Evolutionary conservation across 2,797 vertebrate species (phyloP).

Genomic region (Xyrichtys novacula): DNA sequence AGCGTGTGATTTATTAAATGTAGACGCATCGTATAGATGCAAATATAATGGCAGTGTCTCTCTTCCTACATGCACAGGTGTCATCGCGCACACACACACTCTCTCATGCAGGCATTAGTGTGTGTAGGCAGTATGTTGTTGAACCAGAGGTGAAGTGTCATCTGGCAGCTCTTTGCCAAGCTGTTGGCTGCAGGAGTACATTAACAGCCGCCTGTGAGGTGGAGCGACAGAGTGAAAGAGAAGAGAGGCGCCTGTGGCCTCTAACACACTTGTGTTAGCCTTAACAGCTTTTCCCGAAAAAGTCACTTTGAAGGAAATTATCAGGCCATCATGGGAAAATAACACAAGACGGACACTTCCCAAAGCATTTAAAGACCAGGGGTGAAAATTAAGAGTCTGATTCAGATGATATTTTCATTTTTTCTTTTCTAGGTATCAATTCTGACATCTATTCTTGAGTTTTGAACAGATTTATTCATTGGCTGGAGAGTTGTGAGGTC

Average conservation of each 20-base stretch:
- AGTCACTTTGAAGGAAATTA: slow-evolving; percentile 61
- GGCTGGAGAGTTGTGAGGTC: too few species aligned
- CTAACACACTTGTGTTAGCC: slow-evolving; percentile 58
- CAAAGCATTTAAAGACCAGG: background rate
- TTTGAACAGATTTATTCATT: too few species aligned
- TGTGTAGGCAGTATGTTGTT: slow-evolving; percentile 71
- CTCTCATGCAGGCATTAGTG: slow-evolving; percentile 45
- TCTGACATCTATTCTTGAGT: too few species aligned
- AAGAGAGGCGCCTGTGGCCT: slow-evolving; percentile 73
- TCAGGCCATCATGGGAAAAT: slow-evolving; percentile 30
- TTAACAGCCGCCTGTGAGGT: slow-evolving; percentile 77
- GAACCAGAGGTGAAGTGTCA: slow-evolving; percentile 79
- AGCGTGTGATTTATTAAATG: too few species aligned
- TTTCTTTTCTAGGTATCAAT: too few species aligned
- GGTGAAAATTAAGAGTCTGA: background rate
- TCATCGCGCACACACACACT: slow-evolving; percentile 23
- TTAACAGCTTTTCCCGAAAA: slow-evolving; percentile 50
- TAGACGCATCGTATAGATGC: background rate
- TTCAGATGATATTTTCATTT: background rate
- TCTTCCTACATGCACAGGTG: slow-evolving; percentile 22
- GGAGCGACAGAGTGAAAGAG: slow-evolving; percentile 59
- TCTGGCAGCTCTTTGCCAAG: slow-evolving; percentile 69
- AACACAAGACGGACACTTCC: background rate
- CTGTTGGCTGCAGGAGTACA: slow-evolving; percentile 77
- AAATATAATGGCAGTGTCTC: slow-evolving; percentile 4